A percentile compares a stretch with the other conserved stretches of the same genome.
These are phyloP conservation scores for Diceros bicornis DNA, from an alignment of 2,797 vertebrate genomes.

Conservation along the genomic window DNA sequence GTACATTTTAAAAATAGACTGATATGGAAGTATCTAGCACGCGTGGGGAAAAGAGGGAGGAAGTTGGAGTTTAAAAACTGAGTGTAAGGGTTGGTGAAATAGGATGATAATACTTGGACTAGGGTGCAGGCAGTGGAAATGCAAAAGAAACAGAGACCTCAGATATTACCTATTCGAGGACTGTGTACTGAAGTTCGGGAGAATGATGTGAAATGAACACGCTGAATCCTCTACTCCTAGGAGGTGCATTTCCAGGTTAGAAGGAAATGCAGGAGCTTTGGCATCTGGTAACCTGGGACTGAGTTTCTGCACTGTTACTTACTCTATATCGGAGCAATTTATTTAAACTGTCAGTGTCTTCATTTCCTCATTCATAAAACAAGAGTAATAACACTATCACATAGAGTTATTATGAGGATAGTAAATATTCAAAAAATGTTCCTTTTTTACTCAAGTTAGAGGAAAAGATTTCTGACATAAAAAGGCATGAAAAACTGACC, in stretches of 20 bases:
- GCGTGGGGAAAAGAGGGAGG: not conserved
- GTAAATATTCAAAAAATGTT: not conserved
- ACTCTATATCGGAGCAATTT: not conserved
- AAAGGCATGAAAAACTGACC: not conserved
- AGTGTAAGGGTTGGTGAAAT: not conserved
- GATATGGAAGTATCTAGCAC: rapidly evolving
- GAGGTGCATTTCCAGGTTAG: not conserved
- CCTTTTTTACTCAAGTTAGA: not conserved
- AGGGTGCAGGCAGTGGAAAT: not conserved
- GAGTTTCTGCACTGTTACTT: not conserved
- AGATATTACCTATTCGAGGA: not conserved
- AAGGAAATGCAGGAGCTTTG: not conserved
- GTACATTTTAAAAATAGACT: not conserved
- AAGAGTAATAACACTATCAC: not conserved
- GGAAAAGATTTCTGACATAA: not conserved
- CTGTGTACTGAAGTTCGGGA: not conserved
- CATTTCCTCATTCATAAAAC: not conserved
- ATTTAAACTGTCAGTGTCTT: not conserved
- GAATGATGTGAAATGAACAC: not conserved
- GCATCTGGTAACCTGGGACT: not conserved
- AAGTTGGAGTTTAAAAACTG: not conserved
- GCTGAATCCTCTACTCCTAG: not conserved
- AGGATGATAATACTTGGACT: too few species aligned
- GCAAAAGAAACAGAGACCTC: not conserved
- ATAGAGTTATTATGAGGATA: not conserved